Evolutionary conservation across 2,797 vertebrate genomes (phyloP).

Genomic region (Bradypodion pumilum): DNA sequence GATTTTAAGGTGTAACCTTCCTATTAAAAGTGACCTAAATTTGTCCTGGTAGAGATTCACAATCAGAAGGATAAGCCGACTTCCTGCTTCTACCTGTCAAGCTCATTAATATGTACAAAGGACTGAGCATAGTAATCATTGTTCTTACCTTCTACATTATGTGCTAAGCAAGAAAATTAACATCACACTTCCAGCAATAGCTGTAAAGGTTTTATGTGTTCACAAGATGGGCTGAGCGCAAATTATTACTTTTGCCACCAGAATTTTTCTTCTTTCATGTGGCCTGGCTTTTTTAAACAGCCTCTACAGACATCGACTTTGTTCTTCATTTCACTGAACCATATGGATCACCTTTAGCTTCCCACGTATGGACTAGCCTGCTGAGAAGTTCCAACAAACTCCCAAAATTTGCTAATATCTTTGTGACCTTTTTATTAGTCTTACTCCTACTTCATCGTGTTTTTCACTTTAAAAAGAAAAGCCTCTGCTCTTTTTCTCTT

Average conservation of each 20-base stretch:
- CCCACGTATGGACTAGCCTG: not conserved
- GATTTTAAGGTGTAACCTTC: not conserved
- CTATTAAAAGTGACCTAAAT: constrained; percentile 14
- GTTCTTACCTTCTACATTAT: not conserved
- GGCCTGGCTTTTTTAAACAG: not conserved
- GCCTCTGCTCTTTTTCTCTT: too few species aligned
- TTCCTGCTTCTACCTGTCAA: not conserved
- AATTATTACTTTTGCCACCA: not conserved
- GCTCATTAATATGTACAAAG: not conserved
- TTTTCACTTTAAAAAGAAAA: not conserved
- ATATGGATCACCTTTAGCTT: not conserved
- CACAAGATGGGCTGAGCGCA: not conserved
- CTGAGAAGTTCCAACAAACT: not conserved
- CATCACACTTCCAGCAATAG: not conserved
- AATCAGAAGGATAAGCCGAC: not conserved
- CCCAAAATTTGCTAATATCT: not conserved
- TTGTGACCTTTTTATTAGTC: not conserved
- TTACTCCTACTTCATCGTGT: not conserved
- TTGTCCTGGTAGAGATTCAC: not conserved
- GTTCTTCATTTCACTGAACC: not conserved
- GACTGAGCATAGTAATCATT: not conserved
- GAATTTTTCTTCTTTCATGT: not conserved
- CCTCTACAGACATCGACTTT: not conserved
- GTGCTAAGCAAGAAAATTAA: not conserved
- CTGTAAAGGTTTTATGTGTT: too few species aligned